Conservation (phyloP, 2,113 vertebrate genomes). For the Anser cygnoides region DNA sequence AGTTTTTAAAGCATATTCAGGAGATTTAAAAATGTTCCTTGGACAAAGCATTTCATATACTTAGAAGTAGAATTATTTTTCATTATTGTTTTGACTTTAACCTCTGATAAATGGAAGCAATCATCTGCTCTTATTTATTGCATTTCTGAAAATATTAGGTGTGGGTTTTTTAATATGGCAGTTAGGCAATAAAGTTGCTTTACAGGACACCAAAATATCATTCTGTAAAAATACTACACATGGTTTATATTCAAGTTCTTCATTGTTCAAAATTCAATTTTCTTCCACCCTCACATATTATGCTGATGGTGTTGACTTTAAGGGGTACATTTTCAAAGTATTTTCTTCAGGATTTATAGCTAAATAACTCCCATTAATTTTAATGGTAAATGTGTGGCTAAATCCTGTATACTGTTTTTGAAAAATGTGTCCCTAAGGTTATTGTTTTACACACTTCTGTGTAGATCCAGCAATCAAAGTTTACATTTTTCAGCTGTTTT, state of each 20-base stretch:
- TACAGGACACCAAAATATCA: conserved; percentile 70
- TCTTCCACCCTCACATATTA: conserved; percentile 5
- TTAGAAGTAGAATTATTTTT: conserved; percentile 32
- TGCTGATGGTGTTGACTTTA: conserved; percentile 45
- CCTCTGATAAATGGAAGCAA: conserved; percentile 60
- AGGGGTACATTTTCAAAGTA: conserved; percentile 60
- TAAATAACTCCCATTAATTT: conserved; percentile 70
- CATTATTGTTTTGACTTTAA: conserved; percentile 47
- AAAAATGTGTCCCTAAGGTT: conserved; percentile 57
- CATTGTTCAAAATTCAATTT: conserved; percentile 65
- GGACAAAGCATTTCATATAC: not conserved
- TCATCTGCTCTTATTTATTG: conserved; percentile 59
- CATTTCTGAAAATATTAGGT: conserved; percentile 70
- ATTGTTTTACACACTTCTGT: conserved; percentile 63
- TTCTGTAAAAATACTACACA: conserved; percentile 58
- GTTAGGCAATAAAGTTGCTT: conserved; percentile 72
- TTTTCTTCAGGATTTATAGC: conserved; percentile 35
- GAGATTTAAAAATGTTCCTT: not conserved
- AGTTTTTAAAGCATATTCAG: not conserved
- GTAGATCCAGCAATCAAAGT: conserved; percentile 57
- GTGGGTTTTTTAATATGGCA: conserved; percentile 72
- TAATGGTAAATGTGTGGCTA: conserved; percentile 63
- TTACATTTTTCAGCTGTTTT: conserved; percentile 61
- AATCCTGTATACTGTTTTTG: conserved; percentile 50
- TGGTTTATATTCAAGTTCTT: conserved; percentile 63